phyloP scores from a whole-genome alignment of 2,888 invertebrate species.

The Amphimallon solstitiale region DNA sequence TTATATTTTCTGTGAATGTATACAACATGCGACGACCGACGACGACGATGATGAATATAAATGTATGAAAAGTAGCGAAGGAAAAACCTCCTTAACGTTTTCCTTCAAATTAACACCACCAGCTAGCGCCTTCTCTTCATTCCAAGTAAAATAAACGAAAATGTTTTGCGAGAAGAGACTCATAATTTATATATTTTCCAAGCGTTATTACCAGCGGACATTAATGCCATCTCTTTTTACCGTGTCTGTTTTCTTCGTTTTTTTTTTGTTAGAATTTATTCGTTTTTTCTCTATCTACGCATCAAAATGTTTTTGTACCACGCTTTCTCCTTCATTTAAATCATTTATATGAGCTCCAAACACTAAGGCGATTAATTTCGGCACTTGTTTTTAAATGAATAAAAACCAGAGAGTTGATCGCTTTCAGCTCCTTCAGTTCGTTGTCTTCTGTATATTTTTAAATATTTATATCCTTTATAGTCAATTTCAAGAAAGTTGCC shows the following conservation, averaged over 20 bases:
- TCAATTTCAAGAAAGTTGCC: no score
- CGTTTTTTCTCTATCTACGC: constrained; percentile 8
- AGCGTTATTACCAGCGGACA: constrained; percentile 54
- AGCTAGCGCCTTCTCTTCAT: constrained; percentile 19
- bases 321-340: constrained; percentile 46
- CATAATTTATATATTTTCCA: constrained; percentile 59
- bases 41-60: constrained; percentile 35
- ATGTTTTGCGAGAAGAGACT: constrained; percentile 49
- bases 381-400: constrained; percentile 10
- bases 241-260: constrained; percentile 8
- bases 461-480: no score
- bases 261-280: constrained; percentile 24
- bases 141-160: constrained; percentile 50
- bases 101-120: constrained; percentile 51
- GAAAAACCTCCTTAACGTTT: constrained; percentile 47
- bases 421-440: no score
- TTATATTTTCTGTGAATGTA: constrained; percentile 35
- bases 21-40: constrained; percentile 22
- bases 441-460: no score
- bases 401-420: neutral
- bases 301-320: constrained; percentile 43
- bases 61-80: constrained; percentile 36
- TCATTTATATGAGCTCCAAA: constrained; percentile 40
- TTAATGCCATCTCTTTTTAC: constrained; percentile 18
- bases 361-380: constrained; percentile 34